Percentiles rank a stretch among this genome's conserved stretches.
Evolutionary conservation across 2,888 invertebrate species (phyloP).

Genomic region (Notodonta ziczac): DNA sequence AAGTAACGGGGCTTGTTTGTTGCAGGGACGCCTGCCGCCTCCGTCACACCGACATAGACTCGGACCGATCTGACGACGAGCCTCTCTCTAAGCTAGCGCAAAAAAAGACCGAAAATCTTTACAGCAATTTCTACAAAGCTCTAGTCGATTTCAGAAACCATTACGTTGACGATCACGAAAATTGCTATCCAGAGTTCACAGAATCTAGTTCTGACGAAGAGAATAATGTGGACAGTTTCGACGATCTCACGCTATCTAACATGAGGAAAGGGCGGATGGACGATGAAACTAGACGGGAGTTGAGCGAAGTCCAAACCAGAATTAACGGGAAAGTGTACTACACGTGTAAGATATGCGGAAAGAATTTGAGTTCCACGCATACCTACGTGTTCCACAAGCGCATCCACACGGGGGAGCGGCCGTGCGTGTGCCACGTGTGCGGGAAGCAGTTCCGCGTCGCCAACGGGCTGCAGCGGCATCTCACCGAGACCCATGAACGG

Average conservation of each 20-base stretch:
- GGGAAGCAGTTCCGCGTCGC: constrained; percentile 88
- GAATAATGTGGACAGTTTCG: constrained; percentile 49
- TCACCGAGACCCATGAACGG: constrained; percentile 86
- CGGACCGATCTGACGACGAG: constrained; percentile 50
- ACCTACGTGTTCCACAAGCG: constrained; percentile 86
- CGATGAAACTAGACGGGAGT: constrained; percentile 59
- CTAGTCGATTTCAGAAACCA: constrained; percentile 66
- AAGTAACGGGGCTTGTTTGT: constrained; percentile 66
- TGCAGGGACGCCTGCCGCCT: constrained; percentile 58
- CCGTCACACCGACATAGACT: not conserved
- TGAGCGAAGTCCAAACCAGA: constrained; percentile 59
- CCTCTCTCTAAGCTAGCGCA: constrained; percentile 55
- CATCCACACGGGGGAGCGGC: constrained; percentile 87
- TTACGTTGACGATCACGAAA: constrained; percentile 46
- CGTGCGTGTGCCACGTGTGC: constrained; percentile 87
- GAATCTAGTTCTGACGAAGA: constrained; percentile 49
- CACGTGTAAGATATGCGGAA: constrained; percentile 84
- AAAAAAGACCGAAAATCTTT: constrained; percentile 42
- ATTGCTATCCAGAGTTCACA: constrained; percentile 46
- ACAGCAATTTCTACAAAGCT: constrained; percentile 59
- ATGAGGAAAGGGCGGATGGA: constrained; percentile 55
- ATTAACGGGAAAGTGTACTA: constrained; percentile 82
- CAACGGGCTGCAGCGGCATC: constrained; percentile 85
- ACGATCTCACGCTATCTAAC: constrained; percentile 68
- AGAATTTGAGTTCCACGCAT: constrained; percentile 85